Conservation (phyloP, 2,113 vertebrate genomes). For the Cisticola juncidis region DNA sequence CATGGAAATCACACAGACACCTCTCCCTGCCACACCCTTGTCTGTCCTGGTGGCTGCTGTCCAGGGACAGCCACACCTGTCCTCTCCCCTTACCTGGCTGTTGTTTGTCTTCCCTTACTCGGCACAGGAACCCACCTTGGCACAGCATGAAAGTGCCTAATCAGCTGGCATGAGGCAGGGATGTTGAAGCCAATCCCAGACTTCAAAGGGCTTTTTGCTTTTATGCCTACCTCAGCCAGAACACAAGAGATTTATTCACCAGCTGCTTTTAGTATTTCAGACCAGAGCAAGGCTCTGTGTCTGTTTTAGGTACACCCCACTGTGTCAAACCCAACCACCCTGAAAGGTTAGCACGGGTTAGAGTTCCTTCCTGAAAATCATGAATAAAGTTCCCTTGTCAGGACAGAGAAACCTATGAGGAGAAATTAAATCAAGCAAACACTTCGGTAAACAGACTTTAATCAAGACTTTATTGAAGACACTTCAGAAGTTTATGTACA, state of each 20-base stretch:
- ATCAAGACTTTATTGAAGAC: slow-evolving; percentile 55
- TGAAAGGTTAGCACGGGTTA: not conserved
- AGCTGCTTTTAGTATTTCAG: not conserved
- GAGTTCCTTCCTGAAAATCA: not conserved
- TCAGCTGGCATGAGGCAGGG: not conserved
- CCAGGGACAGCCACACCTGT: not conserved
- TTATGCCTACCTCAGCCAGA: not conserved
- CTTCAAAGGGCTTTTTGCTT: slow-evolving; percentile 37
- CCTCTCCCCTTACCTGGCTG: not conserved
- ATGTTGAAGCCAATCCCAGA: not conserved
- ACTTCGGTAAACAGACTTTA: not conserved
- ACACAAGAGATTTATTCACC: slow-evolving; percentile 4
- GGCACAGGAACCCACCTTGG: not conserved
- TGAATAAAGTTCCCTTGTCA: not conserved
- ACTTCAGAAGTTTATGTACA: slow-evolving; percentile 35
- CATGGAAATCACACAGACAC: not conserved
- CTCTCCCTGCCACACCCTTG: not conserved
- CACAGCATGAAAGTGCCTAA: slow-evolving; percentile 23
- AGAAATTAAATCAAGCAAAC: not conserved
- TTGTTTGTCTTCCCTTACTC: not conserved
- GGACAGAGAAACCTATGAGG: not conserved
- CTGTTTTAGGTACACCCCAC: not conserved
- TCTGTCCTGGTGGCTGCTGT: not conserved
- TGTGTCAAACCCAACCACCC: not conserved
- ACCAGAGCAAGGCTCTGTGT: not conserved